Evolutionary conservation across 2,888 invertebrate genomes (phyloP), one percentile per base, ranked within the genome.

Genomic region (Amphipoea lucens): DNA sequence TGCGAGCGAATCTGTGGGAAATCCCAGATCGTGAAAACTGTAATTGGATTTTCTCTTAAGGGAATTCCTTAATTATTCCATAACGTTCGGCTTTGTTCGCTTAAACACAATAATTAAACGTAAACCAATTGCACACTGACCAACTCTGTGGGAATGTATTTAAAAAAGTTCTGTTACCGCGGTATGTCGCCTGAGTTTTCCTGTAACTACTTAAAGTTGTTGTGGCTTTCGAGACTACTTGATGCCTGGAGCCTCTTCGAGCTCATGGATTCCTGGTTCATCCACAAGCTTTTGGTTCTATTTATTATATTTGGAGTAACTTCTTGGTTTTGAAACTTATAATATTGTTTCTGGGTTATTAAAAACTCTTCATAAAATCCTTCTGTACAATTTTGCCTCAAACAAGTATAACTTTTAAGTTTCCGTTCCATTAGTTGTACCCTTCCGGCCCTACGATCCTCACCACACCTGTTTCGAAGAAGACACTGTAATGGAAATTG

Each of bases 141-240:
- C 36, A 60, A 65, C n/a, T 48, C 23, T n/a, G 11, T 17, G 40
- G 11, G 17, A 51, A 51, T 20, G 4, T n/a, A 40, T 23, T 60
- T 17, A 5, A 75, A 42, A 42, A 73, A 71, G n/a, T 54, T 66
- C 11, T 36, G 11, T 40, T 23, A 36, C 48, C 6, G 60, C 57
- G 42, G 48, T 78, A 69, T 72, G 75, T 68, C 65, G 54, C 48
- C 40, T 4, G 45, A 79, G 69, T 75, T 63, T 65, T 48, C 29
- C 12, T 66, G 65, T 76, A 68, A 70, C 54, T 66, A 68, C 71
- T 84, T 81, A 79, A 81, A 62, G 78, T 77, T 74, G 51, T 79
- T 78, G 66, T 76, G 67, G 67, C 54, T 69, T 76, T 71, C 29
- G 69, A 79, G 69, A 66, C 71, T 72, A 79, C 69, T 79, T 79